A percentile compares a stretch with the other conserved stretches of the same genome.
Conservation (phyloP, 2,113 vertebrate species). For the Apeltes quadracus region DNA sequence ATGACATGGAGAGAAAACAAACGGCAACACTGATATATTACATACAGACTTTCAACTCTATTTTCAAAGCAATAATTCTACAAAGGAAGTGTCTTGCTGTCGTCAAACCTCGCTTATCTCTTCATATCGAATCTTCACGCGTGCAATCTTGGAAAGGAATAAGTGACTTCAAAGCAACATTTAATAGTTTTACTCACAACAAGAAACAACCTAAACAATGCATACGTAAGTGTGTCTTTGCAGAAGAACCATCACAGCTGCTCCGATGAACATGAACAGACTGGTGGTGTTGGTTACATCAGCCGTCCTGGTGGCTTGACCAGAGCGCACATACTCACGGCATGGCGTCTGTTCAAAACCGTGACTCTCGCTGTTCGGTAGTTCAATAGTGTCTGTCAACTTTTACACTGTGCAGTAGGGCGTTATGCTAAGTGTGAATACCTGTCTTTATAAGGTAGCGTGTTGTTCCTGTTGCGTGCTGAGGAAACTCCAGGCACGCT, state of each 20-base stretch:
- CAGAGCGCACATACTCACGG: slow-evolving; percentile 33
- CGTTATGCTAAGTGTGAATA: slow-evolving; percentile 76
- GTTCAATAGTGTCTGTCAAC: slow-evolving; percentile 67
- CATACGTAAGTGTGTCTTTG: slow-evolving; percentile 32
- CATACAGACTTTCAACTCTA: slow-evolving; percentile 72
- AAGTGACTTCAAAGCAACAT: not conserved
- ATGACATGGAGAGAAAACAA: slow-evolving; percentile 80
- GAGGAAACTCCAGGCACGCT: slow-evolving; percentile 50
- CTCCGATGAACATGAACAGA: slow-evolving; percentile 36
- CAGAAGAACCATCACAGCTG: slow-evolving; percentile 33
- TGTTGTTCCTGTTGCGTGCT: slow-evolving; percentile 52
- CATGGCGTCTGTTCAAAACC: slow-evolving; percentile 62
- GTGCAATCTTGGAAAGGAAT: slow-evolving; percentile 17
- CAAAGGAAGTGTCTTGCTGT: slow-evolving; percentile 58
- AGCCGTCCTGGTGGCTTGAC: slow-evolving; percentile 38
- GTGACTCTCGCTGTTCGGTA: slow-evolving; percentile 63
- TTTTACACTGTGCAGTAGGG: slow-evolving; percentile 71
- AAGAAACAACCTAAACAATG: slow-evolving; percentile 21
- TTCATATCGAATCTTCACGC: slow-evolving; percentile 53
- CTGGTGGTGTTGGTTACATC: slow-evolving; percentile 50
- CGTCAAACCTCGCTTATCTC: slow-evolving; percentile 57
- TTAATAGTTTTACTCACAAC: slow-evolving; percentile 26
- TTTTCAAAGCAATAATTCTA: slow-evolving; percentile 69
- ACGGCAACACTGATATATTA: slow-evolving; percentile 78
- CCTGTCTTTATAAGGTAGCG: slow-evolving; percentile 82